Evolutionary conservation across 1,140 invertebrate genomes (phyloP), one percentile per base, ranked within the genome.

Genomic region (Mizuhopecten yessoensis): DNA sequence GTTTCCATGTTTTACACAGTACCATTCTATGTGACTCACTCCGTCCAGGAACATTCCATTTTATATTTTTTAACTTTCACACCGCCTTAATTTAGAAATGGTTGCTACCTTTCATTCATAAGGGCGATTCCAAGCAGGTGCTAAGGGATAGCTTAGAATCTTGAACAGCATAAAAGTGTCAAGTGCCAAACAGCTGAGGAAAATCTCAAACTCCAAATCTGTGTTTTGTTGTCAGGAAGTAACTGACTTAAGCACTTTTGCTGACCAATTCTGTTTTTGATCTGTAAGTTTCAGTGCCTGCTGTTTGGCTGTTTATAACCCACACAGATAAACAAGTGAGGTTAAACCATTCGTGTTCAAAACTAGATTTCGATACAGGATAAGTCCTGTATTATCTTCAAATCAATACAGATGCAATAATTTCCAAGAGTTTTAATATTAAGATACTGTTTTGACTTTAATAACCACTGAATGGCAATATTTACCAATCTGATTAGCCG

Each of bases 1-100:
- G 23, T 75, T 75, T 75, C 57, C 57, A 75, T 75, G 57, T 29
- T 75, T 75, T 75, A 75, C 57, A 75, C 57, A 29, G 57, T 75
- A 75, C 57, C 57, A 75, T 75, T 75, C 29, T 75, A 75, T 75
- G 57, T 75, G 57, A 75, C 57, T 75, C 57, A 75, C 57, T 75
- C 57, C 57, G 11, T n/a, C n/a, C 3, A 9, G 17, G 57, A 75
- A 75, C 17, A 75, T 75, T 75, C 57, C 57, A 75, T 75, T 75
- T 75, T 39, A n/a, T n/a, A n/a, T 39, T 75, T 75, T 45, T 45
- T 13, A 45, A 75, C 29, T 17, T 29, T 75, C 57, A 75, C 15
- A 75, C 11, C 11, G 23, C n/a, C 11, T 75, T 29, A 75, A 75
- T 75, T 17, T n/a, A 75, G 57, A n/a, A 75, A 5, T 75, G 57